Evolutionary conservation across 30 jellyfish, hydroid and myxozoan species (phyloP).

Genomic region (Turritopsis rubra): DNA sequence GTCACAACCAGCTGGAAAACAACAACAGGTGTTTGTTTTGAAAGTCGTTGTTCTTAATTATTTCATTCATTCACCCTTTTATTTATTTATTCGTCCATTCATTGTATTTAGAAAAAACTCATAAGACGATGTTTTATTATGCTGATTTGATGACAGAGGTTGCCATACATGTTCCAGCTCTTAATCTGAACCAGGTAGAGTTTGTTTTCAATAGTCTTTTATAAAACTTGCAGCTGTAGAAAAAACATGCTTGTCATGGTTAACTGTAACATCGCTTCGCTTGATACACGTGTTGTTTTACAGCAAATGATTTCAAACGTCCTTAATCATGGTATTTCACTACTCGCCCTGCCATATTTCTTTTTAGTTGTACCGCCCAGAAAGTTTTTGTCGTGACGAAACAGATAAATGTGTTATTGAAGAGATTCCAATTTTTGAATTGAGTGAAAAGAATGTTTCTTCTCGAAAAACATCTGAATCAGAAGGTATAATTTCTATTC

Average conservation of each 20-base stretch:
- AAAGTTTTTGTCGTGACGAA: neutral
- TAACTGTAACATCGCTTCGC: too few species aligned
- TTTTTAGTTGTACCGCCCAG: neutral
- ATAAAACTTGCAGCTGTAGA: too few species aligned
- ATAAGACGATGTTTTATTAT: constrained; percentile 53
- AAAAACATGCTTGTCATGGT: too few species aligned
- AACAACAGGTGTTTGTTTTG: neutral
- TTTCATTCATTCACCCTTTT: neutral
- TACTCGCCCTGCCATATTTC: neutral
- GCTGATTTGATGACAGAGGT: constrained; percentile 76
- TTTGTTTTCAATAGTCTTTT: too few species aligned
- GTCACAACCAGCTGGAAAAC: constrained; percentile 49
- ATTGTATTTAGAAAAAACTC: neutral
- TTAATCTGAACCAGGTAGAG: constrained; percentile 52
- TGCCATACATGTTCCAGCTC: constrained; percentile 82
- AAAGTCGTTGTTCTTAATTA: neutral
- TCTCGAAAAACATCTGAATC: neutral
- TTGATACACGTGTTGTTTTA: too few species aligned
- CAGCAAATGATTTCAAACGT: neutral
- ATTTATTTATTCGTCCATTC: neutral
- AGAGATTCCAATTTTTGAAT: constrained; percentile 17
- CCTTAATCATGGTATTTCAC: neutral
- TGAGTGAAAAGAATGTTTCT: neutral
- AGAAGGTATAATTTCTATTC: neutral
- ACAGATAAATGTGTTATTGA: neutral